Conservation (phyloP, 2,888 invertebrate species). For the Sphaeridia pumilis region DNA sequence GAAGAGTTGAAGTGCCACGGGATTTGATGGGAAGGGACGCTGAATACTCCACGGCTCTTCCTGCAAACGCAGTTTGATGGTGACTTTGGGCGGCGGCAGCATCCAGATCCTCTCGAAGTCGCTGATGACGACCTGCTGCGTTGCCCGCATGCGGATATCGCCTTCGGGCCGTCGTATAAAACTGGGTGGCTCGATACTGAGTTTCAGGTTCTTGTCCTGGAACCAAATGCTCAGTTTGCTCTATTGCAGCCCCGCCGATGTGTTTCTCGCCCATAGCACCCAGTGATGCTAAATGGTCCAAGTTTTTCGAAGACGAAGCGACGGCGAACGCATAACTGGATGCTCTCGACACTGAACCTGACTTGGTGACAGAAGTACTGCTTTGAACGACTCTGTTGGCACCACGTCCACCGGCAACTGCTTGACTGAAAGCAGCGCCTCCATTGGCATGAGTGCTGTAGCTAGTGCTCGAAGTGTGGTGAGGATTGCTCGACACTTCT, state of each 20-base stretch:
- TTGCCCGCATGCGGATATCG: not conserved
- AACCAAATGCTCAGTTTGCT: slow-evolving; percentile 28
- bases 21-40: not conserved
- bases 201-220: slow-evolving; percentile 17
- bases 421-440: slow-evolving; percentile 33
- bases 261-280: slow-evolving; percentile 20
- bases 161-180: slow-evolving; percentile 3
- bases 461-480: slow-evolving; percentile 35
- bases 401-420: slow-evolving; percentile 33
- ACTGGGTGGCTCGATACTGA: slow-evolving; percentile 15
- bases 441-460: slow-evolving; percentile 34
- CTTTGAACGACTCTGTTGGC: slow-evolving; percentile 33
- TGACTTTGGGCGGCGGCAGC: not conserved
- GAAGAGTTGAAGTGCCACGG: not conserved
- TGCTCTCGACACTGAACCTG: slow-evolving; percentile 30
- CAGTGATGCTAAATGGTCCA: no score
- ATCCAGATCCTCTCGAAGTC: not conserved
- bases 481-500: slow-evolving; percentile 34
- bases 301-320: slow-evolving; percentile 31
- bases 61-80: not conserved
- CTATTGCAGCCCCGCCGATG: slow-evolving; percentile 29
- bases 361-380: slow-evolving; percentile 32
- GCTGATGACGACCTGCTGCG: not conserved
- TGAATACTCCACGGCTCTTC: not conserved
- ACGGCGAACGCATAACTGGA: slow-evolving; percentile 35